Percentiles rank a stretch among this genome's conserved stretches.
These are phyloP conservation scores for Manis javanica DNA, from an alignment of 2,797 vertebrate genomes.

Conservation along the genomic window DNA sequence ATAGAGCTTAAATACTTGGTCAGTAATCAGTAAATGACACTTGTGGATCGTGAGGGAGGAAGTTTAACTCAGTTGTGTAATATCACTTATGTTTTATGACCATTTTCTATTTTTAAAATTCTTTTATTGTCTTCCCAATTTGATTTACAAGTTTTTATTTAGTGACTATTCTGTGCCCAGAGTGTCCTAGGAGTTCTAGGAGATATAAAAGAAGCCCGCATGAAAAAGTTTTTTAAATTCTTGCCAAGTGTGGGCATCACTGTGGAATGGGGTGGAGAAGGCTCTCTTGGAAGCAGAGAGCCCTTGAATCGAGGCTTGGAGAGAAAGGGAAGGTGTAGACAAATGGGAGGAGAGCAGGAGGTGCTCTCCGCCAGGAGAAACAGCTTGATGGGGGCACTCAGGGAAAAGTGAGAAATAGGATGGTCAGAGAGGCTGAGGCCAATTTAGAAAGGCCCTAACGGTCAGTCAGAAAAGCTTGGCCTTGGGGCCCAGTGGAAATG, in stretches of 20 bases:
- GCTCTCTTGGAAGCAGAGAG: constrained; percentile 46
- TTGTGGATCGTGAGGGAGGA: constrained; percentile 50
- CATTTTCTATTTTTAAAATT: constrained; percentile 81
- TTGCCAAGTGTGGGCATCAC: constrained; percentile 55
- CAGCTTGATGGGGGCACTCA: neutral
- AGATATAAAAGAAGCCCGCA: constrained; percentile 68
- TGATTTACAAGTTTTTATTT: constrained; percentile 80
- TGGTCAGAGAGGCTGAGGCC: neutral
- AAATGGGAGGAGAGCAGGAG: neutral
- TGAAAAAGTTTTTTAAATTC: constrained; percentile 48
- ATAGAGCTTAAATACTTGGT: neutral
- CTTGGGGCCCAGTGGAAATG: neutral
- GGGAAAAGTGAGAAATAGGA: neutral
- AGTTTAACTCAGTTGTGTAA: constrained; percentile 58
- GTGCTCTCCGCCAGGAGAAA: neutral
- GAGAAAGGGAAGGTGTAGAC: neutral
- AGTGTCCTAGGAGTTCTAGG: constrained; percentile 63
- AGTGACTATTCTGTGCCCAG: constrained; percentile 69
- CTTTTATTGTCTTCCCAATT: constrained; percentile 80
- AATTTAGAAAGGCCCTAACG: neutral
- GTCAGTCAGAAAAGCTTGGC: neutral
- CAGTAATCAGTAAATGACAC: constrained; percentile 58
- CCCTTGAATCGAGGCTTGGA: neutral
- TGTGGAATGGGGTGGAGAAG: constrained; percentile 37
- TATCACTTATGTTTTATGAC: constrained; percentile 62